Base-by-base conservation (phyloP, 1,140 invertebrate species). In the Cydia amplana region DNA sequence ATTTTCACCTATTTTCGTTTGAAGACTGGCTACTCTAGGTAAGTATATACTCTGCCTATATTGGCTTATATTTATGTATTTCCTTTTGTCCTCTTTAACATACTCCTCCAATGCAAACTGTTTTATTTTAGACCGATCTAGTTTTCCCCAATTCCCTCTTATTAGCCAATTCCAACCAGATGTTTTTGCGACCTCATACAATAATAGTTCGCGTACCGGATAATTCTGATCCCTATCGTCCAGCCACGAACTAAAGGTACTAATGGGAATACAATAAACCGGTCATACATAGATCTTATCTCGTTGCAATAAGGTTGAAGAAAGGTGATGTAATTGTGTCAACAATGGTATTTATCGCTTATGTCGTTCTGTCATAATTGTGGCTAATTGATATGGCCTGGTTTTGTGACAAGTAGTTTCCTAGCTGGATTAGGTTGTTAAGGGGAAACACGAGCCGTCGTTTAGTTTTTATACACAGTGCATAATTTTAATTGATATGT, bases 351-450 rank as follows among this genome's bases (percentile, higher is more conserved):
- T 20, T 23, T 60, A 60, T 60, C 9, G 55, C 55, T 60, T 60
- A 4, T 40, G 28, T 12, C 63, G 78, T 74, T 28, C 72, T 65
- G 77, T 14, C 16, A 75, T 82, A 77, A 82, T 80, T 82, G 74
- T 32, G 49, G 43, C 64, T 80, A 82, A 82, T 82, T 79, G 80
- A 78, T 70, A 75, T 75, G 78, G 49, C 78, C 77, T 75, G 77
- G 73, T 78, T 79, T 51, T 63, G 43, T 75, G 73, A 51, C 73
- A 25, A 77, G 74, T 80, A 40, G 55, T 23, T 77, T 75, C 73
- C 75, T 74, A 32, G 73, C 16, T 72, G 63, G 51, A 72, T 70
- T 70, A 65, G 64, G 23, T 32, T n/a, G 1, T 60, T 60, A 60
- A 60, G 9, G 25, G 28, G 64, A 65, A 32, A 65, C 14, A 65